phyloP scores from a whole-genome alignment of 2,113 vertebrate species.

The Entomyzon cyanotis region DNA sequence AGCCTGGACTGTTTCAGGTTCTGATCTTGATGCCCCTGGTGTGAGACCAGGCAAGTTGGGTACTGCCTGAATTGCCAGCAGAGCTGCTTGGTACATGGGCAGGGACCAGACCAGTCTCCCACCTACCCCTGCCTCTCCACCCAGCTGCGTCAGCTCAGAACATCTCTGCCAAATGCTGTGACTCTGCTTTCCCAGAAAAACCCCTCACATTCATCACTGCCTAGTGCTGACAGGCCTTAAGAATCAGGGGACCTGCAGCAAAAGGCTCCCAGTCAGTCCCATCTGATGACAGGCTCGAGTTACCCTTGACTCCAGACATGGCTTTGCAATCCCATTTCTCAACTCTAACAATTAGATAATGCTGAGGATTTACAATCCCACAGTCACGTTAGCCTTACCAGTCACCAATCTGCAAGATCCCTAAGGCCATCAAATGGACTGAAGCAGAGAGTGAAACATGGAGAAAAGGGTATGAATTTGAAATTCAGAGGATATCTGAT shows the following conservation, averaged over 20 bases:
- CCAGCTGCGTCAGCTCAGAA: background rate
- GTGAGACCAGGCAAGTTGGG: background rate
- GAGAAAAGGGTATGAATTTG: background rate
- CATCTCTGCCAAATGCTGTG: background rate
- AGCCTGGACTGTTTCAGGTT: background rate
- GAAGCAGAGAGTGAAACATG: background rate
- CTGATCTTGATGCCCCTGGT: background rate
- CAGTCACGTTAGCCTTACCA: background rate
- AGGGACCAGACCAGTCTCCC: background rate
- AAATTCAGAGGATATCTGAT: slow-evolving; percentile 27
- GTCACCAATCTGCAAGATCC: background rate
- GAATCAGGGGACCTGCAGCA: background rate
- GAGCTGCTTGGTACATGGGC: background rate
- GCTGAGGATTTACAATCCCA: background rate
- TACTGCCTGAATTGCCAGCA: background rate
- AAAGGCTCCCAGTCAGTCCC: background rate
- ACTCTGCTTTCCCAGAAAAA: background rate
- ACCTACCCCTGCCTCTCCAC: background rate
- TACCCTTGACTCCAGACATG: background rate
- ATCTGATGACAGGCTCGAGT: background rate
- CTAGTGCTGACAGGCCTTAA: background rate
- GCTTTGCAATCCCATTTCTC: slow-evolving; percentile 16
- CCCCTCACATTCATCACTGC: background rate
- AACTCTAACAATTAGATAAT: background rate
- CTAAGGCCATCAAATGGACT: background rate